Evolutionary conservation across 2,113 vertebrate genomes (phyloP), one percentile per base, ranked within the genome.

Genomic region (Elgaria multicarinata): DNA sequence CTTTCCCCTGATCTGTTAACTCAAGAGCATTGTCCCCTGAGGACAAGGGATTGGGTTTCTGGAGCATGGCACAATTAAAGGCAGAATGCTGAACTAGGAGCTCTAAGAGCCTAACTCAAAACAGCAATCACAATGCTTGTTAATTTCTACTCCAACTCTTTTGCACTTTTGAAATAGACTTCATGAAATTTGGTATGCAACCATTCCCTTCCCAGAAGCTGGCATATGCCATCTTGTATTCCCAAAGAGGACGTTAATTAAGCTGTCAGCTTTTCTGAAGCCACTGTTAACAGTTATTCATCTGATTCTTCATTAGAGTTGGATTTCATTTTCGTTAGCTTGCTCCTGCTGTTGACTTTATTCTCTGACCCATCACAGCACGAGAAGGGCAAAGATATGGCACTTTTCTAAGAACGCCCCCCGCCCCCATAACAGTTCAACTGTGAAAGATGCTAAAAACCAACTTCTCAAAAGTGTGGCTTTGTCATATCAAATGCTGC

Each of bases 161-260:
- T 93, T 93, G 92, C 77, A 0, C 78, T 87, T 91, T 79, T 84
- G 82, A 95, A 94, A 77, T 58, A 72, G 2, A 87, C n/a, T 64
- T 91, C 24, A 53, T 82, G 83, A 39, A 53, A 80, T 85, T 94
- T 93, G 90, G 93, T 95, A 93, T 91, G 92, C 88, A 94, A 89
- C 91, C 84, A 90, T 86, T 92, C 87, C n/a, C 87, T 76, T 16
- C 88, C 93, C 92, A 92, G 92, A 95, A 44, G 62, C 69, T 13
- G 92, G 92, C 87, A 90, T 92, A 55, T 92, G 91, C 95, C 91
- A 95, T 88, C 86, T 85, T 87, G 82, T 6, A 44, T 87, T 93
- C 87, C 88, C 89, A 93, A 87, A 39, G 87, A 94, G 91, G 87
- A 93, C 94, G 95, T 95, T 96, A 96, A 97, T 95, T 96, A 95